Evolutionary conservation across 1,140 invertebrate genomes (phyloP).

Genomic region (Diachasmimorpha longicaudata): DNA sequence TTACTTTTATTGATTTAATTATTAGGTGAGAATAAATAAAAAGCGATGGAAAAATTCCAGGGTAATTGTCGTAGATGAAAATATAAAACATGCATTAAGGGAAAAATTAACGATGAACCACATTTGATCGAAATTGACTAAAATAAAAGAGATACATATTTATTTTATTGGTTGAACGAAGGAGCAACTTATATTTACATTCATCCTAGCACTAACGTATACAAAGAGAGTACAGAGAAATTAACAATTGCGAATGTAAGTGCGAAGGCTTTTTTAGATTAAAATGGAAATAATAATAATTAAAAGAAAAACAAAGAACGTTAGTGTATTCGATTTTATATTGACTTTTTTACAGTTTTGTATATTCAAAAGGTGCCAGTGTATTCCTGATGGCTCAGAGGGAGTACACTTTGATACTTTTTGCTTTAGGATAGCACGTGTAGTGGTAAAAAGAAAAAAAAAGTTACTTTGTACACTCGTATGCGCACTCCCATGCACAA

Average conservation of each 20-base stretch:
- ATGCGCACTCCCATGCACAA: slow-evolving; percentile 25
- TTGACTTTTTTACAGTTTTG: slow-evolving; percentile 48
- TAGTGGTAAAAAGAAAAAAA: slow-evolving; percentile 26
- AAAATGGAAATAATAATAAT: slow-evolving; percentile 24
- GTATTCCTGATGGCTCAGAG: slow-evolving; percentile 35
- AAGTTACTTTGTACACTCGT: slow-evolving; percentile 34
- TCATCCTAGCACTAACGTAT: slow-evolving; percentile 23
- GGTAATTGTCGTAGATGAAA: background rate
- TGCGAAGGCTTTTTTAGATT: slow-evolving; percentile 35
- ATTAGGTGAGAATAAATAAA: background rate
- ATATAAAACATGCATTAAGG: background rate
- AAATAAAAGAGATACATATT: slow-evolving; percentile 14
- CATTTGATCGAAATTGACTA: slow-evolving; percentile 10
- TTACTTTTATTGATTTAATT: background rate
- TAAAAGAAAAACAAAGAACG: slow-evolving; percentile 29
- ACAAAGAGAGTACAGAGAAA: slow-evolving; percentile 12
- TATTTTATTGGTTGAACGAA: slow-evolving; percentile 31
- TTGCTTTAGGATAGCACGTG: slow-evolving; percentile 36
- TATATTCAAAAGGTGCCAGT: slow-evolving; percentile 35
- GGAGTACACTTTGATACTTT: slow-evolving; percentile 31
- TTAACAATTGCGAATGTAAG: slow-evolving; percentile 16
- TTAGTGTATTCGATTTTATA: slow-evolving; percentile 44
- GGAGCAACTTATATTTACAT: slow-evolving; percentile 31
- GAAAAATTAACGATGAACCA: slow-evolving; percentile 18
- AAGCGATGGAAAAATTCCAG: background rate